Conservation (phyloP, 1,140 invertebrate genomes). For the Drosophila ohnishii region DNA sequence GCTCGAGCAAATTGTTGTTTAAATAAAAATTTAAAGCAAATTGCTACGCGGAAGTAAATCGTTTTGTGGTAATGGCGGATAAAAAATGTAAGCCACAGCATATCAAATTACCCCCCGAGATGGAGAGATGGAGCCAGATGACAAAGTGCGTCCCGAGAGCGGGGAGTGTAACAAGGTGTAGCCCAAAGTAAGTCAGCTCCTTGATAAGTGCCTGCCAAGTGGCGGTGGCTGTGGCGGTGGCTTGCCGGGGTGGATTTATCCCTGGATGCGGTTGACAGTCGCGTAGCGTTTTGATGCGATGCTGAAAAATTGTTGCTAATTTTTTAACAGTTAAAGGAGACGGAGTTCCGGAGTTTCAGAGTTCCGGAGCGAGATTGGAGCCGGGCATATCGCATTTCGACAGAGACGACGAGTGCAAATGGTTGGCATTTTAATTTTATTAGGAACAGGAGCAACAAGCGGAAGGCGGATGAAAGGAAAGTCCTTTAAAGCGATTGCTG, state of each 20-base stretch:
- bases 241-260: conserved; percentile 29
- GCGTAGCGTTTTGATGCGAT: conserved; percentile 67
- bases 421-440: conserved; percentile 76
- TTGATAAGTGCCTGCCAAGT: conserved; percentile 62
- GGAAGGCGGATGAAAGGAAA: conserved; percentile 34
- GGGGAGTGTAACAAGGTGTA: conserved; percentile 67
- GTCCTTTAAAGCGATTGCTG: conserved; percentile 31
- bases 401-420: conserved; percentile 60
- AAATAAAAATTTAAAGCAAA: conserved; percentile 73
- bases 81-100: conserved; percentile 77
- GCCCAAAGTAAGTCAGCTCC: conserved; percentile 65
- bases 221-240: neutral
- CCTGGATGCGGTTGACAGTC: conserved; percentile 71
- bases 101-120: conserved; percentile 68
- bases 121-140: conserved; percentile 46
- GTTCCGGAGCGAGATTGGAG: conserved; percentile 22
- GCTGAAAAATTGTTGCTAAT: conserved; percentile 79
- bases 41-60: conserved; percentile 68
- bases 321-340: conserved; percentile 67
- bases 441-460: conserved; percentile 50
- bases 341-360: conserved; percentile 11
- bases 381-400: conserved; percentile 58
- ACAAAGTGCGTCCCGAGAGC: conserved; percentile 63
- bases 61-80: conserved; percentile 70
- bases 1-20: conserved; percentile 70